Evolutionary conservation across 2,888 invertebrate genomes (phyloP).

Genomic region (Cryptus armator): DNA sequence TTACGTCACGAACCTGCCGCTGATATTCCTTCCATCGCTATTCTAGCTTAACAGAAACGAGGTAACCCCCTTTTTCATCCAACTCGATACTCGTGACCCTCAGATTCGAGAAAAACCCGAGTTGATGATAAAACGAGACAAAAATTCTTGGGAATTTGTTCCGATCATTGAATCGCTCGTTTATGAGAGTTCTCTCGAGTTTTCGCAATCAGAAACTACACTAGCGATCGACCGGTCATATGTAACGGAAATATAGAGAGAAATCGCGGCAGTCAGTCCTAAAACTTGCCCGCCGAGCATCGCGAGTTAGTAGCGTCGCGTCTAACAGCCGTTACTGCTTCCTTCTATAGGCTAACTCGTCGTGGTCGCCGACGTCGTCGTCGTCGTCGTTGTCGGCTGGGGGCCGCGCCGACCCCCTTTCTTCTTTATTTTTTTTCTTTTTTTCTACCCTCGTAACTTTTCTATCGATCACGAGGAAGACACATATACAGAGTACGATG

Average conservation of each 20-base stretch:
- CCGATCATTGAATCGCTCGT: constrained; percentile 34
- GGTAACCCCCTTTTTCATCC: not conserved
- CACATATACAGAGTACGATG: constrained; percentile 40
- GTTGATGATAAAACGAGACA: not conserved
- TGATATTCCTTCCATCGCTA: not conserved
- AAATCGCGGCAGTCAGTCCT: not conserved
- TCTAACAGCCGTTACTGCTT: constrained; percentile 6
- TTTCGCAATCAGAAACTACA: constrained; percentile 38
- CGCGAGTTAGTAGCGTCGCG: constrained; percentile 26
- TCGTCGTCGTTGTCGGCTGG: not conserved
- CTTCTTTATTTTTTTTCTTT: constrained; percentile 6
- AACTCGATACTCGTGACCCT: not conserved
- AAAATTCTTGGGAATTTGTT: not conserved
- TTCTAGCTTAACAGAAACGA: not conserved
- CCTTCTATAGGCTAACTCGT: constrained; percentile 52
- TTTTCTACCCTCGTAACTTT: constrained; percentile 57
- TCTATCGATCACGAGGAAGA: constrained; percentile 59
- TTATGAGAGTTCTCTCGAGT: not conserved
- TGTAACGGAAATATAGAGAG: constrained; percentile 7
- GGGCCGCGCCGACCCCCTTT: constrained; percentile 50
- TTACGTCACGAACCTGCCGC: not conserved
- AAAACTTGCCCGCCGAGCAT: constrained; percentile 14
- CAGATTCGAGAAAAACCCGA: not conserved
- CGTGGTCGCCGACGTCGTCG: constrained; percentile 53
- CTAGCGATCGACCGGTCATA: constrained; percentile 30